Evolutionary conservation across 2,113 vertebrate species (phyloP).

Genomic region (Phoxinus phoxinus): DNA sequence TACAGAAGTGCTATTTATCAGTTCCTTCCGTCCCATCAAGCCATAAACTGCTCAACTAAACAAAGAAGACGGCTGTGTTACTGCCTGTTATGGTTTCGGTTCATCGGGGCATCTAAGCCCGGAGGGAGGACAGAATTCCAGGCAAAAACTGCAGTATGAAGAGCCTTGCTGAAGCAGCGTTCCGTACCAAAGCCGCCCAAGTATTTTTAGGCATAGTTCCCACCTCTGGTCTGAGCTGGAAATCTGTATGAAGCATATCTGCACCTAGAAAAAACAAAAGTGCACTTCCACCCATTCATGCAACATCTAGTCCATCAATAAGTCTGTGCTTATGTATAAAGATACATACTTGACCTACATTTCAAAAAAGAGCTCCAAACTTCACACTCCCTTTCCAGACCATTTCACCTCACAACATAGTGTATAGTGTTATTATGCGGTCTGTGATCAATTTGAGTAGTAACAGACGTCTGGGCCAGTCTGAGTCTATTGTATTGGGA

Average conservation of each 20-base stretch:
- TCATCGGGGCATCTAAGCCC: conserved; percentile 44
- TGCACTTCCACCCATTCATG: conserved; percentile 30
- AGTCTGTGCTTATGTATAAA: conserved; percentile 6
- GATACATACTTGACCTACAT: conserved; percentile 3
- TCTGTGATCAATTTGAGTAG: conserved; percentile 19
- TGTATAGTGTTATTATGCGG: conserved; percentile 12
- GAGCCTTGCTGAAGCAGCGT: conserved; percentile 36
- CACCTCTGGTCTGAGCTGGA: conserved; percentile 11
- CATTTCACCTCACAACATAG: conserved; percentile 19
- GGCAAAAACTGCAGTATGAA: conserved; percentile 24
- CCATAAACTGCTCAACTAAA: conserved; percentile 27
- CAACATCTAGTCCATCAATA: conserved; percentile 14
- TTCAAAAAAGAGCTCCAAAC: background rate
- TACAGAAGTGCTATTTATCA: conserved; percentile 40
- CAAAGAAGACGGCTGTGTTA: conserved; percentile 31
- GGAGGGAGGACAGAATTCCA: conserved; percentile 32
- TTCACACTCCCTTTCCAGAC: background rate
- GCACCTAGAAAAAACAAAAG: conserved; percentile 13
- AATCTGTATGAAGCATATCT: conserved; percentile 26
- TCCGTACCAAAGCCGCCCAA: conserved; percentile 3
- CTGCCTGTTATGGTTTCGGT: conserved; percentile 29
- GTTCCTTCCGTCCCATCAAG: conserved; percentile 34
- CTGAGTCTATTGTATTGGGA: conserved; percentile 47
- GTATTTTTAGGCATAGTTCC: conserved; percentile 51
- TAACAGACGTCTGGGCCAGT: conserved; percentile 34